Evolutionary conservation across 2,888 invertebrate species (phyloP), one percentile per base, ranked within the genome.

Genomic region (Synanthedon vespiformis): DNA sequence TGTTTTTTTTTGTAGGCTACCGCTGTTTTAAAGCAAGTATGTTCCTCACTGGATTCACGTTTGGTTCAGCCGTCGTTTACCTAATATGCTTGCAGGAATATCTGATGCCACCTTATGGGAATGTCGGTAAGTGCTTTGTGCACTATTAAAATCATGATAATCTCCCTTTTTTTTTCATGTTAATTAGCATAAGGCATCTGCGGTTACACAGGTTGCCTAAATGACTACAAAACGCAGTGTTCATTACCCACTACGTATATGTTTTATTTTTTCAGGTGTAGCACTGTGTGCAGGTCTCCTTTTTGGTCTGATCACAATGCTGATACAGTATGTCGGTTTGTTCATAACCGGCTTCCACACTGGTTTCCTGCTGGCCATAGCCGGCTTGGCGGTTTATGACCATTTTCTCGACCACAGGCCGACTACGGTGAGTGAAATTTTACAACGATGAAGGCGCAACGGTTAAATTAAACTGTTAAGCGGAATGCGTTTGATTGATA

Each of bases 21-120:
- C 91, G 95, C 57, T 95, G 94, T 77, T 94, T 95, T 80, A 95
- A 95, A 77, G 94, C 94, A 12, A 92, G 93, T 56, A 94, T 95
- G 91, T 96, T 96, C 77, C 88, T 95, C 51, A 95, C 95, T 50
- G 96, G 96, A 40, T 93, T 95, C 74, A 92, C 94, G 56, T 95
- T 95, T 72, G 95, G 94, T 13, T 92, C 94, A 51, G 91, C 93
- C 57, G 90, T 95, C 58, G 93, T 95, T 48, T 95, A 93, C 77
- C 77, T 93, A 62, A 92, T 95, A 67, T 94, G 95, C 73, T 86
- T 93, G 51, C 94, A 95, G 77, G 94, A 94, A 68, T 91, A 93
- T 64, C 85, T 95, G 56, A 90, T 95, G 77, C 93, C 94, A 12
- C 88, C 91, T 51, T 91, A 93, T 68, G 95, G 94, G 51, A 92